These are phyloP conservation scores for Digitonthophagus gazella DNA, from an alignment of 2,888 invertebrate genomes.

Conservation along the genomic window DNA sequence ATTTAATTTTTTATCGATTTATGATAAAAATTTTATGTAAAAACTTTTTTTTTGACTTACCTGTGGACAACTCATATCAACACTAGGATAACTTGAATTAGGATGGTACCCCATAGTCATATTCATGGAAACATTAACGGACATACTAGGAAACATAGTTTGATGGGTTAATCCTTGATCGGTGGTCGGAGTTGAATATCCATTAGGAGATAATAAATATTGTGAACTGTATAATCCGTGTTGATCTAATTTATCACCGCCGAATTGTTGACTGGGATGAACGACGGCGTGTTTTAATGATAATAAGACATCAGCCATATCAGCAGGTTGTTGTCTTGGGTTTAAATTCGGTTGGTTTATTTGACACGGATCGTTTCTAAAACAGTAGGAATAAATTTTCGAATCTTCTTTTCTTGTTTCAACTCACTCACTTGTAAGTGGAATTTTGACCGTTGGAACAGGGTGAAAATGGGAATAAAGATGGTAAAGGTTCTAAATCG, in stretches of 20 bases:
- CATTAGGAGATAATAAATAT: slow-evolving; percentile 65
- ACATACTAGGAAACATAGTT: slow-evolving; percentile 77
- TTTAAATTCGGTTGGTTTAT: slow-evolving; percentile 29
- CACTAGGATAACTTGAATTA: slow-evolving; percentile 48
- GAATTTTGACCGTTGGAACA: slow-evolving; percentile 58
- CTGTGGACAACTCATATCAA: slow-evolving; percentile 68
- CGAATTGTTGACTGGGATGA: slow-evolving; percentile 64
- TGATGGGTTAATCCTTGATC: slow-evolving; percentile 45
- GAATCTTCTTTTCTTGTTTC: too few relatives aligned
- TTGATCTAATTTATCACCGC: slow-evolving; percentile 37
- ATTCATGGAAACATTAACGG: slow-evolving; percentile 96
- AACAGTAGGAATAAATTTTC: too few relatives aligned
- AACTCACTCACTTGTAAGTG: slow-evolving; percentile 36
- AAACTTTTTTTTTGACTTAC: slow-evolving; percentile 47
- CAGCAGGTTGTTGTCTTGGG: slow-evolving; percentile 58
- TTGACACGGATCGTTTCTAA: slow-evolving; percentile 18
- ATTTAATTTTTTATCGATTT: too few relatives aligned
- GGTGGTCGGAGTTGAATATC: slow-evolving; percentile 43
- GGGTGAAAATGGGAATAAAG: slow-evolving; percentile 83
- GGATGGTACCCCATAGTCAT: slow-evolving; percentile 87
- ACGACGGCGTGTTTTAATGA: slow-evolving; percentile 86
- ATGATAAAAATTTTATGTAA: too few relatives aligned
- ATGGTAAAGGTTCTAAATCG: slow-evolving; percentile 84
- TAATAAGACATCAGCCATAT: slow-evolving; percentile 85
- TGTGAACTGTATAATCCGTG: slow-evolving; percentile 53